Evolutionary conservation across 2,113 vertebrate species (phyloP), one percentile per base, ranked within the genome.

Genomic region (Siphamia tubifer): DNA sequence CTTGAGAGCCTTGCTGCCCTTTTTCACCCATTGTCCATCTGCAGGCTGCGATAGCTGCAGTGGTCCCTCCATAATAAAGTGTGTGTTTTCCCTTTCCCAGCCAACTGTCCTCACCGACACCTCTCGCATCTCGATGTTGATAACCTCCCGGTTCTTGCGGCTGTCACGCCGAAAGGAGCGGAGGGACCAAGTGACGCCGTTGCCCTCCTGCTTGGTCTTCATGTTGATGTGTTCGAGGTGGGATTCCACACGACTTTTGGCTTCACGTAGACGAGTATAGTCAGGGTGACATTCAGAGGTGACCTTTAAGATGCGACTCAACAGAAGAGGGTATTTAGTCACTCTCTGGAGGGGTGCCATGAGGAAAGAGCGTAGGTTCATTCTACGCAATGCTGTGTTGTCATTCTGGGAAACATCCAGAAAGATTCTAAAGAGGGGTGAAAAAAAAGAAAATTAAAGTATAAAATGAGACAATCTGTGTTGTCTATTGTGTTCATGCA

Each of bases 221-320:
- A 94, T 96, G 87, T 98, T 96, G 85, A 98, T 97, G 91, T 98
- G 96, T 85, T 97, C 96, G 79, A 98, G 84, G 55, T 97, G 96
- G 51, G 96, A 96, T 40, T 96, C 95, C 1, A 96, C 95, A 6
- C 93, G 94, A 75, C 94, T 94, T 85, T 96, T 97, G 79, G 95
- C 96, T 70, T 96, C 95, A 23, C 93, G 90, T 67, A 97, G 93
- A 51, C 93, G 93, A 8, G 90, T 11, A 0, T 94, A 89, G 72
- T 96, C 96, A 0, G 94, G 95, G 81, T 98, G 95, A 74, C 93
- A 93, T 61, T 96, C 94, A 0, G 86, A 87, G 5, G 95, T 96
- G 77, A 93, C 93, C 72, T 95, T 96, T 49, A 94, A 94, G 85
- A 98, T 95, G 36, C 95, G 94, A 81, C 94, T 96, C 64, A 98